Percentiles rank a stretch among this genome's conserved stretches.
phyloP scores from a whole-genome alignment of 2,113 vertebrate genomes.

The Erinaceus europaeus region DNA sequence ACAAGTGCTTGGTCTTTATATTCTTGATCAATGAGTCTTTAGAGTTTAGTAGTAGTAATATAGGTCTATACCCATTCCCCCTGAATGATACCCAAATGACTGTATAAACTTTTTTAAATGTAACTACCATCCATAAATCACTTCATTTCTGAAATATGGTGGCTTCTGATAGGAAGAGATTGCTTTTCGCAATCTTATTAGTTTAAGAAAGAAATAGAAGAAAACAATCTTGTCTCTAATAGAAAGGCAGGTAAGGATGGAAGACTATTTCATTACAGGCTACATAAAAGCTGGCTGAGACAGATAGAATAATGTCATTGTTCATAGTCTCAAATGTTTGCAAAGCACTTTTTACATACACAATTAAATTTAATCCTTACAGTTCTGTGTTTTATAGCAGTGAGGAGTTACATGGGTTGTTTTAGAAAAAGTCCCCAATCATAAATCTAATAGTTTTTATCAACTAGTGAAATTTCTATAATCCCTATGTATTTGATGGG shows the following conservation, averaged over 20 bases:
- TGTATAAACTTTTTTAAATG: constrained; percentile 64
- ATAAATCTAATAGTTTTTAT: constrained; percentile 16
- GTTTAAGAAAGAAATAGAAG: constrained; percentile 41
- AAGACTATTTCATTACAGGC: background rate
- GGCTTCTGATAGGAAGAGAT: constrained; percentile 46
- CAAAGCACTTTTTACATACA: background rate
- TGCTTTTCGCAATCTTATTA: constrained; percentile 54
- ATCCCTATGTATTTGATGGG: background rate
- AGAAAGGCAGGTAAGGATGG: background rate
- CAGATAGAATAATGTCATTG: background rate
- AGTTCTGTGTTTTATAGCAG: constrained; percentile 1
- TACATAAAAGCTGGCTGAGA: background rate
- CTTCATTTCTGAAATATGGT: constrained; percentile 59
- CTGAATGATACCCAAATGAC: constrained; percentile 57
- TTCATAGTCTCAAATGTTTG: background rate
- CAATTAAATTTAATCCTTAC: constrained; percentile 4
- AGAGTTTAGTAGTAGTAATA: constrained; percentile 57
- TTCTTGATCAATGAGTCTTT: constrained; percentile 48
- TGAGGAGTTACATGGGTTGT: constrained; percentile 6
- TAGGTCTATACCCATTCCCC: constrained; percentile 38
- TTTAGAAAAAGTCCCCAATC: constrained; percentile 5
- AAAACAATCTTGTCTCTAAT: constrained; percentile 17
- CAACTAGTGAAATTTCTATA: constrained; percentile 6
- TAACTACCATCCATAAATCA: constrained; percentile 63
- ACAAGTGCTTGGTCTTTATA: constrained; percentile 56